A percentile compares a stretch with the other conserved stretches of the same genome.
Conservation (phyloP, 2,113 vertebrate species). For the Anas platyrhynchos region DNA sequence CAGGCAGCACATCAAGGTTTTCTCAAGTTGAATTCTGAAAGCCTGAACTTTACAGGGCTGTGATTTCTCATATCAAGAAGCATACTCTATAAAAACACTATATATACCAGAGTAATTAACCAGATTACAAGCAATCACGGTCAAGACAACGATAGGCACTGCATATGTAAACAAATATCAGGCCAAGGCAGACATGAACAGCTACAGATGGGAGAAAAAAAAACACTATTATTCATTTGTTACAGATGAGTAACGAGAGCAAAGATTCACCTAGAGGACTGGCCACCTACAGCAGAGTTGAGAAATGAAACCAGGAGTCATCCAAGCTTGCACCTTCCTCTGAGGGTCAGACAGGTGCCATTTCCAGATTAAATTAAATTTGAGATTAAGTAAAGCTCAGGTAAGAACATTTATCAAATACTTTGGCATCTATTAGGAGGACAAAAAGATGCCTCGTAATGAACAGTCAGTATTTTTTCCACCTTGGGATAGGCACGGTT, state of each 20-base stretch:
- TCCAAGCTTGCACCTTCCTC: background rate
- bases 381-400: background rate
- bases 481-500: background rate
- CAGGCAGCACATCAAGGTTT: background rate
- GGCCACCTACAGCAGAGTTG: background rate
- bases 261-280: background rate
- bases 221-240: background rate
- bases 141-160: background rate
- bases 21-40: background rate
- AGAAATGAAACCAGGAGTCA: background rate
- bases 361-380: background rate
- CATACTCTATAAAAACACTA: background rate
- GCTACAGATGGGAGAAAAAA: background rate
- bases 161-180: background rate
- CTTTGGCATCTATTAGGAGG: background rate
- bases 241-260: background rate
- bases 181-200: background rate
- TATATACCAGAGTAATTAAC: background rate
- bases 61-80: background rate
- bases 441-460: background rate
- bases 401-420: background rate
- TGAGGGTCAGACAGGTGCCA: rapidly evolving
- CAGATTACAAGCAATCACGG: background rate
- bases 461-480: background rate
- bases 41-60: background rate